Conservation (phyloP, 2,888 invertebrate genomes). For the Sipunculus nudus region DNA sequence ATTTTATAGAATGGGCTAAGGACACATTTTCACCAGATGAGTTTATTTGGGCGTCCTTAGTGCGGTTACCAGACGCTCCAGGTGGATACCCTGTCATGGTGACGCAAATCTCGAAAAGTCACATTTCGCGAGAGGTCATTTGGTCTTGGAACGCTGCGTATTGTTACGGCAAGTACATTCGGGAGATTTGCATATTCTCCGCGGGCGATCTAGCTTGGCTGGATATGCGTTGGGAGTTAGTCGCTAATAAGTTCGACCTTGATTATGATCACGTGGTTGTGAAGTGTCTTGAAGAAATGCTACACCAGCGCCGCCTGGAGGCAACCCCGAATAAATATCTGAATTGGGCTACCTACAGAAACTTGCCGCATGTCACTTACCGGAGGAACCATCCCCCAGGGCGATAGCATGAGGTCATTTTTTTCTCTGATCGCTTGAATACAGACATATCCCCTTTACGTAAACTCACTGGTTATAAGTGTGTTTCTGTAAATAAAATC, state of each 20-base stretch:
- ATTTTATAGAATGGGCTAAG: conserved; percentile 53
- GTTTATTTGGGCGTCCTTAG: conserved; percentile 58
- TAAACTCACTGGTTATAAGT: no score
- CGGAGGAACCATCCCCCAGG: no score
- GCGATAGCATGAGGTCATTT: no score
- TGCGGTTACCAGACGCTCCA: conserved; percentile 48
- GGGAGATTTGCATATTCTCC: conserved; percentile 15
- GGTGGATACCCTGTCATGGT: conserved; percentile 47
- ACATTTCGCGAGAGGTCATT: conserved; percentile 26
- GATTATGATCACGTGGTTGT: conserved; percentile 53
- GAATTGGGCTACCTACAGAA: no score
- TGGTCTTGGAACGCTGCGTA: conserved; percentile 17
- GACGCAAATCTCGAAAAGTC: conserved; percentile 33
- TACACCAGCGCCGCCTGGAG: conserved; percentile 20
- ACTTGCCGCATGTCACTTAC: no score
- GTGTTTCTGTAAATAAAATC: no score
- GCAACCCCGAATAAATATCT: conserved; percentile 9
- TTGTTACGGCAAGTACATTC: conserved; percentile 21
- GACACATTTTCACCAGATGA: conserved; percentile 61
- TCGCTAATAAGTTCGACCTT: conserved; percentile 63
- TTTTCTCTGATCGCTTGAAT: no score
- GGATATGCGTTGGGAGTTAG: conserved; percentile 44
- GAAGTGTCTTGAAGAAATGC: conserved; percentile 53
- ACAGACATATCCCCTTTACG: no score
- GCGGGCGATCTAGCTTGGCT: conserved; percentile 49